Evolutionary conservation across 2,797 vertebrate genomes (phyloP), one percentile per base, ranked within the genome.

Genomic region (Brachyalestes nurse): DNA sequence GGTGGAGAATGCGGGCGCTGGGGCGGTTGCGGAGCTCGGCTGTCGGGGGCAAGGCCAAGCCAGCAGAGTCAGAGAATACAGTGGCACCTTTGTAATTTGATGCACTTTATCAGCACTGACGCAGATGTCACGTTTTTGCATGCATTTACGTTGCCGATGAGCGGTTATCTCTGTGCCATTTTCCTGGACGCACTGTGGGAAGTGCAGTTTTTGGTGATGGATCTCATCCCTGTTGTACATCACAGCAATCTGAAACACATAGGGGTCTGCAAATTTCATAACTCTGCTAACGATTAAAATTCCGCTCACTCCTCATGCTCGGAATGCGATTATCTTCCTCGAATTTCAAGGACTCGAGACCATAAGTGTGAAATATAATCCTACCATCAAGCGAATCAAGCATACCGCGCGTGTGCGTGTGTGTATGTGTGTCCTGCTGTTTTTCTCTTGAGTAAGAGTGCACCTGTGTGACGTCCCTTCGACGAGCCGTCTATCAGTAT

Each of bases 401-500:
- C 74, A 28, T 67, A 60, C 73, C 23, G 69, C 64, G 47, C 8
- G 23, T 71, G 23, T 8, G 62, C 64, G 47, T 7, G 23, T 71
- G 23, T 14, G 65, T 47, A 62, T 53, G 51, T 62, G 49, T 62
- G 55, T 40, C 64, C 67, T 61, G 7, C 55, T 61, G 67, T 53
- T 38, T 61, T 78, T 62, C 69, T 58, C 69, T 55, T 19, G 38
- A 47, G 57, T 55, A 28, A 78, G 70, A 60, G 51, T 38, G 42
- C 53, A 77, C 38, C 62, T 65, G 40, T 53, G 70, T 23, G 38
- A 60, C 42, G 58, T 25, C 60, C 42, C 42, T 82, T 75, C 78
- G 40, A 84, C 77, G 40, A 66, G 80, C 70, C 73, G 78, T 34
- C 80, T 77, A 64, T 81, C 80, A 71, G 62, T 38, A 76, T 75